Percentiles rank a stretch among this genome's conserved stretches.
These are phyloP conservation scores for Atta texana DNA, from an alignment of 1,140 invertebrate genomes.

Conservation along the genomic window DNA sequence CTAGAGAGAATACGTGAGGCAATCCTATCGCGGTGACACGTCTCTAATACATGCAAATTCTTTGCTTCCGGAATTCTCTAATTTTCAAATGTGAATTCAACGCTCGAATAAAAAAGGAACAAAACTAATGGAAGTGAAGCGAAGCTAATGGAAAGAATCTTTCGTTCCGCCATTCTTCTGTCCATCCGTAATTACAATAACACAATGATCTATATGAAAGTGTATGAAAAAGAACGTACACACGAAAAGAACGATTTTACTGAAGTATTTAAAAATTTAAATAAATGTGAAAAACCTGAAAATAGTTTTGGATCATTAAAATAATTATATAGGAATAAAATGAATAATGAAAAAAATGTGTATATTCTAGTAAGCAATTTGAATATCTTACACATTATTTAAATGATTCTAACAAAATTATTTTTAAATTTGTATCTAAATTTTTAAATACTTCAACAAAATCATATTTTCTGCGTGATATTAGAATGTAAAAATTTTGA, in stretches of 20 bases:
- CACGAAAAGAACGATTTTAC: too few relatives aligned
- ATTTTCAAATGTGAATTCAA: constrained; percentile 26
- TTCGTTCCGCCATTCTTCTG: not conserved
- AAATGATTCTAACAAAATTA: too few relatives aligned
- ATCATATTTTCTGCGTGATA: not conserved
- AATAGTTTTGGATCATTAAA: too few relatives aligned
- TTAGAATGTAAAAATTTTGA: not conserved
- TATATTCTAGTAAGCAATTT: too few relatives aligned
- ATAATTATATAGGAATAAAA: not conserved
- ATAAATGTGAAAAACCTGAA: too few relatives aligned
- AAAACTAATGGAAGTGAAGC: not conserved
- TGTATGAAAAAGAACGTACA: too few relatives aligned
- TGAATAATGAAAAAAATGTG: too few relatives aligned
- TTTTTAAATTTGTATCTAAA: too few relatives aligned
- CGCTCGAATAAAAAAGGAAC: not conserved
- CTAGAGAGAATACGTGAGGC: constrained; percentile 58
- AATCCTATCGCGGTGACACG: constrained; percentile 32
- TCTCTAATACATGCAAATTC: constrained; percentile 53
- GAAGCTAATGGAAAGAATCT: not conserved
- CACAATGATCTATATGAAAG: too few relatives aligned
- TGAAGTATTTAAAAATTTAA: too few relatives aligned
- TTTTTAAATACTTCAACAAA: too few relatives aligned
- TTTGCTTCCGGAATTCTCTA: constrained; percentile 42
- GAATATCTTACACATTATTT: too few relatives aligned
- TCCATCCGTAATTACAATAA: not conserved